phyloP scores from a whole-genome alignment of 2,888 invertebrate genomes.

The Archips crataeganus region DNA sequence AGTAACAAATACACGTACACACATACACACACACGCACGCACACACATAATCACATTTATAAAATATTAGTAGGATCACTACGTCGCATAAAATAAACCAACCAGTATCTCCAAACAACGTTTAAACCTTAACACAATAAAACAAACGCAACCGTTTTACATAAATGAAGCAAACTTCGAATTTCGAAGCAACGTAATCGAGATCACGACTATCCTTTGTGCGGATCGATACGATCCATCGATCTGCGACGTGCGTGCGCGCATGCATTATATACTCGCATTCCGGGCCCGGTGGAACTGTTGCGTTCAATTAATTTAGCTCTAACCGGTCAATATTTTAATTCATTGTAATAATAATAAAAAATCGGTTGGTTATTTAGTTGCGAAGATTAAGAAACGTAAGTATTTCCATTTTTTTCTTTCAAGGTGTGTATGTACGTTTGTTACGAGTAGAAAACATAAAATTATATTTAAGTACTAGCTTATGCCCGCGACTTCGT shows the following conservation, averaged over 20 bases:
- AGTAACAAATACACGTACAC: too few relatives aligned
- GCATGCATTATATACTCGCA: conserved; percentile 80
- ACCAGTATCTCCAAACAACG: conserved; percentile 7
- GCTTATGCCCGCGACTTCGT: too few relatives aligned
- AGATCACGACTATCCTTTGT: conserved; percentile 83
- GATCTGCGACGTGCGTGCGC: conserved; percentile 78
- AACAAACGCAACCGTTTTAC: conserved; percentile 66
- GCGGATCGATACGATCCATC: conserved; percentile 81
- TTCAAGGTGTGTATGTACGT: too few relatives aligned
- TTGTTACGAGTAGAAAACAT: too few relatives aligned
- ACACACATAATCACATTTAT: too few relatives aligned
- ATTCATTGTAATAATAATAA: too few relatives aligned
- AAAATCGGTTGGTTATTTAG: too few relatives aligned
- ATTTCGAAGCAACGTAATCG: conserved; percentile 65
- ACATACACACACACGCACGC: too few relatives aligned
- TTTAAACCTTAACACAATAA: conserved; percentile 13
- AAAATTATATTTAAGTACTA: too few relatives aligned
- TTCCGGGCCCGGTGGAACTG: conserved; percentile 56
- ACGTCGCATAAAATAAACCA: neutral
- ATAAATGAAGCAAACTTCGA: conserved; percentile 73
- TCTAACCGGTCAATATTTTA: too few relatives aligned
- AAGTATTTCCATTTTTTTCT: too few relatives aligned
- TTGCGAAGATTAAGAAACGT: too few relatives aligned
- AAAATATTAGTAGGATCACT: neutral
- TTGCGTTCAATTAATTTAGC: neutral